Conservation (phyloP, 2,113 vertebrate genomes). For the Sinosuthora webbiana region DNA sequence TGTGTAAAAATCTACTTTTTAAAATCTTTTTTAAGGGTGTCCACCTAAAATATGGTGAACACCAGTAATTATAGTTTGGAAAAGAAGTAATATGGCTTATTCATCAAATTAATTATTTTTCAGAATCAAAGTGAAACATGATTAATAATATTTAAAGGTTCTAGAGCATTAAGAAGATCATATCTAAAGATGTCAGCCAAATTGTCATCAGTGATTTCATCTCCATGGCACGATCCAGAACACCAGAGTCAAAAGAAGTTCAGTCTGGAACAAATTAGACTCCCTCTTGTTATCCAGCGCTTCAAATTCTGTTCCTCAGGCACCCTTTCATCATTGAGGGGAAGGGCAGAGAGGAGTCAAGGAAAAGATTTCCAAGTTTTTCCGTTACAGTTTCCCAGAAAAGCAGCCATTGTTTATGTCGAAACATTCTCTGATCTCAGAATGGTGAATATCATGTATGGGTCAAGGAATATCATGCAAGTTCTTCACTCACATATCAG, state of each 20-base stretch:
- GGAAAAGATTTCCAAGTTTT: not conserved
- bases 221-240: not conserved
- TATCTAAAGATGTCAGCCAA: not conserved
- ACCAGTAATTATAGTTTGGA: not conserved
- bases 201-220: not conserved
- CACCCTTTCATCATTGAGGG: not conserved
- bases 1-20: not conserved
- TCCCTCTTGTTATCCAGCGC: not conserved
- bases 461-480: not conserved
- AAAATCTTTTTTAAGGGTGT: not conserved
- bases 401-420: not conserved
- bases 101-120: not conserved
- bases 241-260: not conserved
- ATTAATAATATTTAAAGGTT: not conserved
- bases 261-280: not conserved
- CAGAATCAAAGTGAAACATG: not conserved
- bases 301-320: not conserved
- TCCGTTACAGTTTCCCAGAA: not conserved
- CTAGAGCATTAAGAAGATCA: not conserved
- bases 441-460: accelerated
- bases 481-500: not conserved
- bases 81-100: not conserved
- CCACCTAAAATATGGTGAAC: not conserved
- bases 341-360: not conserved
- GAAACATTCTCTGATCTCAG: not conserved